Evolutionary conservation across 2,797 vertebrate species (phyloP).

Genomic region (Callimico goeldii): DNA sequence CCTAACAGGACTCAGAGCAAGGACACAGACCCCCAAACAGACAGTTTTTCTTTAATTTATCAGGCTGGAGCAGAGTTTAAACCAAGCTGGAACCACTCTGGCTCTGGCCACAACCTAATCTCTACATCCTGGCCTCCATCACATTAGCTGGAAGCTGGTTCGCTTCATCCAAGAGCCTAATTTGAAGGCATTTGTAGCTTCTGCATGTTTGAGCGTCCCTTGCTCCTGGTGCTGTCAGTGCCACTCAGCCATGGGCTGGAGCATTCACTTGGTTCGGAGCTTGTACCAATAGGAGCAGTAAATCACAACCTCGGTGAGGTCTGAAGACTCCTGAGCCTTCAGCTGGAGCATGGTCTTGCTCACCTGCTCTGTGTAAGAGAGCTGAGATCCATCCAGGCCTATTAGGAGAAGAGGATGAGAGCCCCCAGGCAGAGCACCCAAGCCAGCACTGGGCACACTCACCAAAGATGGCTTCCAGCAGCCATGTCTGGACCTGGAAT

Average conservation of each 20-base stretch:
- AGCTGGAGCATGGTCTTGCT: constrained; percentile 55
- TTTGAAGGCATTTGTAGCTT: not conserved
- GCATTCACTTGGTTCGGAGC: constrained; percentile 49
- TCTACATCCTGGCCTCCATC: not conserved
- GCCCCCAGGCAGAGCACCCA: not conserved
- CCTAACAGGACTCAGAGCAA: not conserved
- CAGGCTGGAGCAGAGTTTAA: not conserved
- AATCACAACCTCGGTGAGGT: constrained; percentile 11
- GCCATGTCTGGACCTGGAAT: not conserved
- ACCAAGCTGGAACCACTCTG: not conserved
- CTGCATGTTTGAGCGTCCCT: constrained; percentile 20
- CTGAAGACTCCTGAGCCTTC: constrained; percentile 8
- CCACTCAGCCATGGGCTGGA: constrained; percentile 41
- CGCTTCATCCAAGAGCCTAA: not conserved
- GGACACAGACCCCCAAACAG: not conserved
- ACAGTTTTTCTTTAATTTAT: not conserved
- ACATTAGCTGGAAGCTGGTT: not conserved
- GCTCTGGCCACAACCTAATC: not conserved
- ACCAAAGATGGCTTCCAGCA: constrained; percentile 53
- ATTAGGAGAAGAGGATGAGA: not conserved
- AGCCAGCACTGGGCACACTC: not conserved
- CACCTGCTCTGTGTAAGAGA: constrained; percentile 26
- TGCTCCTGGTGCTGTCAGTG: constrained; percentile 19
- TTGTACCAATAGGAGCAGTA: constrained; percentile 10
- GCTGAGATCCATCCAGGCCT: constrained; percentile 35